Conservation (phyloP, 2,888 invertebrate genomes). For the Lingula anatina region DNA sequence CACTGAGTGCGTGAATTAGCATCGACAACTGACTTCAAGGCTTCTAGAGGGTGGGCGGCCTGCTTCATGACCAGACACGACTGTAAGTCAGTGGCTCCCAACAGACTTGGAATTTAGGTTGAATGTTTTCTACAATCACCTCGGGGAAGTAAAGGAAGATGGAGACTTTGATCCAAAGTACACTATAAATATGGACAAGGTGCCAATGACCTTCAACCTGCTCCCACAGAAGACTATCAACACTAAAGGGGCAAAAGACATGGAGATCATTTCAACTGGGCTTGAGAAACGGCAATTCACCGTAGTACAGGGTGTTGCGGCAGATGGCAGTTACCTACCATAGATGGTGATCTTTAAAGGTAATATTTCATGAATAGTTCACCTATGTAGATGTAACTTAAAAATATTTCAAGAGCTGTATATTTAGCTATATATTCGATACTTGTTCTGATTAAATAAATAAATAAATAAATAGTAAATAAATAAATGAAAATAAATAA, state of each 20-base stretch:
- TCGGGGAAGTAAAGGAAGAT: slow-evolving; percentile 1
- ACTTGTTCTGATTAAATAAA: too few relatives aligned
- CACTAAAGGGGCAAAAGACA: slow-evolving; percentile 3
- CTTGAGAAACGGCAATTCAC: slow-evolving; percentile 10
- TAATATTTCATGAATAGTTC: too few relatives aligned
- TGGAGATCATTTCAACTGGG: slow-evolving; percentile 5
- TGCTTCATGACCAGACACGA: slow-evolving; percentile 6
- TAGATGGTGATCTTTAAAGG: slow-evolving; percentile 11
- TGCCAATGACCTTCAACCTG: slow-evolving; percentile 6
- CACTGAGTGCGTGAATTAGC: too few relatives aligned
- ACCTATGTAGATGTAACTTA: too few relatives aligned
- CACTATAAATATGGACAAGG: slow-evolving; percentile 13
- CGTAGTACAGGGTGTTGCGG: slow-evolving; percentile 4
- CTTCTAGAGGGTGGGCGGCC: slow-evolving; percentile 4
- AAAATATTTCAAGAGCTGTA: too few relatives aligned
- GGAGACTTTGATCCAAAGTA: slow-evolving; percentile 10
- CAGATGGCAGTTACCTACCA: slow-evolving; percentile 4
- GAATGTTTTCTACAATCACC: slow-evolving; percentile 5
- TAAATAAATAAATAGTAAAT: too few relatives aligned
- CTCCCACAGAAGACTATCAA: slow-evolving; percentile 6
- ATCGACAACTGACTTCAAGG: too few relatives aligned
- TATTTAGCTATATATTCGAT: too few relatives aligned
- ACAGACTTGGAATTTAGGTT: slow-evolving; percentile 7
- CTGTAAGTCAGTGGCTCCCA: slow-evolving; percentile 6
- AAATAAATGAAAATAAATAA: too few relatives aligned